Base-by-base conservation (phyloP, 1,140 invertebrate genomes). In the Streblospio benedicti region DNA sequence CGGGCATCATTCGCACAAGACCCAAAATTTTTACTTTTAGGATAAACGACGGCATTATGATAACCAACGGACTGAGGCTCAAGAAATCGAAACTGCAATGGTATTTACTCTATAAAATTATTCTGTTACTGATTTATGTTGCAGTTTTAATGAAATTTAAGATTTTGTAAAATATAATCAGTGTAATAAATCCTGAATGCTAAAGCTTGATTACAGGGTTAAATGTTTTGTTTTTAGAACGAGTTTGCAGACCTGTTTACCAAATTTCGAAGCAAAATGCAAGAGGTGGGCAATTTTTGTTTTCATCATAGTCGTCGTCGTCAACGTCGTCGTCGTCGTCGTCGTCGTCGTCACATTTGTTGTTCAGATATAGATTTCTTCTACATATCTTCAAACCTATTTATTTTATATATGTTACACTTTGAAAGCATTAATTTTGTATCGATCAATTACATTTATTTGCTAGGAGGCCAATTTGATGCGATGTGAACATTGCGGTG, bases 241-340 rank as follows among this genome's bases (percentile, higher is more conserved):
- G 83, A 89, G 65, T 84, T 86, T 71, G 82, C 81, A 82, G 75
- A 78, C 55, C 62, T 77, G 56, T 57, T 93, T 55, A 86, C 87
- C 43, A 89, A 92, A 74, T 79, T 94, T 62, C 89, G 93, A 73
- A 85, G 90, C 74, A 94, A 94, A 81, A 90, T 96, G 83, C 89
- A 93, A 73, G 89, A 91, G 76, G 90, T 90, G 45, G 64, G 88
- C 88, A 52, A 31, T n/a, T 30, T n/a, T n/a, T n/a, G n/a, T n/a
- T n/a, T n/a, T n/a, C n/a, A n/a, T n/a, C n/a, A n/a, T n/a, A n/a
- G n/a, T n/a, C n/a, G n/a, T n/a, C n/a, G n/a, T n/a, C n/a, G n/a
- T n/a, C n/a, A n/a, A n/a, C n/a, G n/a, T n/a, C n/a, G n/a, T n/a
- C n/a, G n/a, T n/a, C n/a, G n/a, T n/a, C n/a, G n/a, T n/a, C n/a